phyloP scores from a whole-genome alignment of 2,888 invertebrate genomes.

The Trachelus iudaicus region DNA sequence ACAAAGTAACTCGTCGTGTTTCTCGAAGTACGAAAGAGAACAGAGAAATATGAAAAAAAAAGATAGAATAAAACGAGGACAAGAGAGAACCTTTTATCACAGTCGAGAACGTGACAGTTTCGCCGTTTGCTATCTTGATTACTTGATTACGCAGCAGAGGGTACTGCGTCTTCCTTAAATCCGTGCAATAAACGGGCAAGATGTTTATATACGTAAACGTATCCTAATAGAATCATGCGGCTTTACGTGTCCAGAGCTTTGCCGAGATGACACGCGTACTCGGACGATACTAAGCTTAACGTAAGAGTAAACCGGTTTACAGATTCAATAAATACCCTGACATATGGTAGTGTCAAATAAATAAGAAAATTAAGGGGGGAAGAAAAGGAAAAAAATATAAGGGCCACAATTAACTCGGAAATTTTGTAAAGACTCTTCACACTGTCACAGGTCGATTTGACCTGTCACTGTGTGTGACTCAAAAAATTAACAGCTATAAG shows the following conservation, averaged over 20 bases:
- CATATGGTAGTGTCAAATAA: slow-evolving; percentile 37
- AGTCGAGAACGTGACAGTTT: slow-evolving; percentile 32
- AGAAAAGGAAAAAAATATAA: background rate
- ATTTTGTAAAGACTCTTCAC: background rate
- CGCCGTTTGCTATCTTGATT: background rate
- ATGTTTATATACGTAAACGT: background rate
- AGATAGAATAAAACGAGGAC: background rate
- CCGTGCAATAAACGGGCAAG: background rate
- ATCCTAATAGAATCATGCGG: background rate
- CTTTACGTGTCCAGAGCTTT: background rate
- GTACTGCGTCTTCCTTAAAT: background rate
- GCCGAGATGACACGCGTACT: background rate
- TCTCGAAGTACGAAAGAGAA: slow-evolving; percentile 20
- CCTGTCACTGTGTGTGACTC: background rate
- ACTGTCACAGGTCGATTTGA: background rate
- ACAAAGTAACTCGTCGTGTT: slow-evolving; percentile 23
- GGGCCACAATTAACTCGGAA: background rate
- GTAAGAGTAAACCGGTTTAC: background rate
- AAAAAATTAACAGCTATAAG: background rate
- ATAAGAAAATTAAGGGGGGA: slow-evolving; percentile 26
- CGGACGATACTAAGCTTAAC: background rate
- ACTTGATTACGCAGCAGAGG: background rate
- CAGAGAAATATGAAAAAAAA: slow-evolving; percentile 23
- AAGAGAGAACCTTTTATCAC: slow-evolving; percentile 32
- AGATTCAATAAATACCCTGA: slow-evolving; percentile 36